A percentile compares a stretch with the other conserved stretches of the same genome.
Conservation (phyloP, 2,888 invertebrate species). For the Odontocolon sp. region DNA sequence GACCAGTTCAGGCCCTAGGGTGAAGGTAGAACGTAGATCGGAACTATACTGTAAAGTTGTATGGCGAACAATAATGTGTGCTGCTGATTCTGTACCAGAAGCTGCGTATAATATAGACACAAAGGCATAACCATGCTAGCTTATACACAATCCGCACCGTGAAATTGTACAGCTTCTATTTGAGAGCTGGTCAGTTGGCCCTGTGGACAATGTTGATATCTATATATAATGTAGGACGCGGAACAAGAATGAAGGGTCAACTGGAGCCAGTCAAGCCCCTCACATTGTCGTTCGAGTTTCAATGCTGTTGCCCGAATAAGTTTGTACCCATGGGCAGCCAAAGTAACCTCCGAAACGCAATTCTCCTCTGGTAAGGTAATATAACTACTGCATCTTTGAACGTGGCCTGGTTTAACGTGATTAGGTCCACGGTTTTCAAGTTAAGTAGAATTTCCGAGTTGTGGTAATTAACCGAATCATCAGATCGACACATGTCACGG, state of each 20-base stretch:
- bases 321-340: background rate
- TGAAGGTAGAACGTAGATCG: no score
- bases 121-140: background rate
- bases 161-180: no score
- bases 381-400: background rate
- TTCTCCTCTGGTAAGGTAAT: background rate
- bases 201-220: no score
- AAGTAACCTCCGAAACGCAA: background rate
- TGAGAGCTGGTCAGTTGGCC: no score
- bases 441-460: background rate
- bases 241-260: slow-evolving; percentile 9
- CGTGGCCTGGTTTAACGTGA: background rate
- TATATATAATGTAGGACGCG: background rate
- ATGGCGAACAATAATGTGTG: no score
- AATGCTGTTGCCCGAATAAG: slow-evolving; percentile 4
- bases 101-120: no score
- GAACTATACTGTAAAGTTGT: no score
- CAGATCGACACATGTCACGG: no score
- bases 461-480: no score
- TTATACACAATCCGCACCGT: background rate
- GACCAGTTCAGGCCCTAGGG: slow-evolving; percentile 11
- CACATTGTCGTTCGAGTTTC: slow-evolving; percentile 18
- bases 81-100: no score
- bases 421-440: no score
- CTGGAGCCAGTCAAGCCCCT: background rate